Percentiles rank a stretch among this genome's conserved stretches.
These are phyloP conservation scores for Smutsia gigantea DNA, from an alignment of 2,797 vertebrate genomes.

Conservation along the genomic window DNA sequence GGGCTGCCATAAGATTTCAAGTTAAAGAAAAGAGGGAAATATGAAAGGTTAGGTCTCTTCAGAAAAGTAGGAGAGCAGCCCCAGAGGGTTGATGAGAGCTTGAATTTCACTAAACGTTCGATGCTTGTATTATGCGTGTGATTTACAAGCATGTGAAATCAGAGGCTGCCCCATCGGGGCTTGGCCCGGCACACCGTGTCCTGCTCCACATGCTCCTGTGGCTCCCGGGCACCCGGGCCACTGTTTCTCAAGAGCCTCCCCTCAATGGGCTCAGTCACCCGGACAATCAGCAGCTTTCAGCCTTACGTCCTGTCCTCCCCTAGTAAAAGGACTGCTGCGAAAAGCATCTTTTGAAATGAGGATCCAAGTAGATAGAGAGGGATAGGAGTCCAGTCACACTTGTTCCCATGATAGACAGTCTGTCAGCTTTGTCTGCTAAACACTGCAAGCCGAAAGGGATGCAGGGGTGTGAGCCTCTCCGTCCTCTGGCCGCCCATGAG, in stretches of 20 bases:
- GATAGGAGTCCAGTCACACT: constrained; percentile 61
- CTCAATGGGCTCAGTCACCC: constrained; percentile 74
- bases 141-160: constrained; percentile 46
- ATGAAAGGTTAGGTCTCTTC: background rate
- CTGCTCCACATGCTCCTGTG: constrained; percentile 17
- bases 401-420: constrained; percentile 26
- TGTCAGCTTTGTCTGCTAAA: constrained; percentile 37
- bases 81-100: background rate
- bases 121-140: background rate
- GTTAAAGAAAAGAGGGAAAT: background rate
- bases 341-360: constrained; percentile 76
- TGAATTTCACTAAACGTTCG: background rate
- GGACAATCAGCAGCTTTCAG: constrained; percentile 71
- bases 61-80: background rate
- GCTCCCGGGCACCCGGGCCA: background rate
- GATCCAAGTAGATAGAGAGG: constrained; percentile 49
- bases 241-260: constrained; percentile 53
- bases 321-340: constrained; percentile 18
- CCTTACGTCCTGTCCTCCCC: constrained; percentile 47
- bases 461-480: background rate
- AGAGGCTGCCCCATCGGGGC: background rate
- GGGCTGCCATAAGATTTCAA: background rate
- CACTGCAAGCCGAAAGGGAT: background rate
- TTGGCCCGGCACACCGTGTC: background rate
- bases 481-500: background rate